Base-by-base conservation (phyloP, 2,113 vertebrate species). In the Serranochromis macrocephalus region DNA sequence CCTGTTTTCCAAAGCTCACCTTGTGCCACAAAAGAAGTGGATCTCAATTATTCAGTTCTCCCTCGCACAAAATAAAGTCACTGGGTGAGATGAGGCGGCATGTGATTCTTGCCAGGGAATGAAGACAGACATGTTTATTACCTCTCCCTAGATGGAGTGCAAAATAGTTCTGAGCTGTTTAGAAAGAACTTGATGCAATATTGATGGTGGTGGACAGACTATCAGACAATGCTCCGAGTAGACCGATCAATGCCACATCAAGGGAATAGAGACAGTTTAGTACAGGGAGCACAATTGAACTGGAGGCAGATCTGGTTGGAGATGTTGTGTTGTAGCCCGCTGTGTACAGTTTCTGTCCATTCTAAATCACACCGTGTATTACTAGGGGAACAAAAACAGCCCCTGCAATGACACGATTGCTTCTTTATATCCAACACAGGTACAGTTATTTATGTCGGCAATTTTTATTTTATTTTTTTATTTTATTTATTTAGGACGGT, bases 181-280 rank as follows among this genome's bases (percentile, higher is more conserved):
- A 89, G 91, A 91, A 87, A 55, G 83, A 94, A 92, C 31, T 71
- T 93, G 94, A 95, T 93, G 85, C 89, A 93, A 91, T 96, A 96
- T 94, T 94, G 92, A 96, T 94, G 93, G 85, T n/a, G 45, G 31
- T 57, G 88, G 86, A 87, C 88, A 26, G 86, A 90, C 86, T 90
- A 87, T 88, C 89, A 79, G 84, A 92, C 89, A 53, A 87, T 81
- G 87, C 89, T 93, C 83, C 4, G 84, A 89, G 91, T 81, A 84
- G 94, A 93, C 81, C 38, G 93, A 96, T 95, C 94, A 93, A 96
- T 95, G 94, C 80, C 73, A 84, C 85, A 91, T 91, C 85, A 80
- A 84, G 88, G 93, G 89, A 84, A 92, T 71, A 84, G 61, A 91
- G 73, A 51, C 83, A 84, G 87, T 87, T 88, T 87, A 82, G 93